phyloP scores from a whole-genome alignment of 1,140 invertebrate species.

The Tribolium madens region DNA sequence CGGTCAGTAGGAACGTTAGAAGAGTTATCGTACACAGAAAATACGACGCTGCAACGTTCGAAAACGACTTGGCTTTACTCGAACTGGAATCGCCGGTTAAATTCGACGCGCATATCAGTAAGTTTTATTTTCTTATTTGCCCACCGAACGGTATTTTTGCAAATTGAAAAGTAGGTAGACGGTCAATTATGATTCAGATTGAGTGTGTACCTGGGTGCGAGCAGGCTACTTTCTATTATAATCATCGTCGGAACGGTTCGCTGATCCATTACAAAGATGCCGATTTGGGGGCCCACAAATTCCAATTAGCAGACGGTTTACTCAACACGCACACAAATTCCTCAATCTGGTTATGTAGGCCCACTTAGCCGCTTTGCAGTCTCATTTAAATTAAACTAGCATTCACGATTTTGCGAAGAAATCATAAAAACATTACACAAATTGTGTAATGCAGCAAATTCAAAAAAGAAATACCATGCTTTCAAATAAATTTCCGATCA shows the following conservation, averaged over 20 bases:
- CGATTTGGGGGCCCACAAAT: not conserved
- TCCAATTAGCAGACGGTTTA: not conserved
- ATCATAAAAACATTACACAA: not conserved
- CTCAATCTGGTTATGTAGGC: not conserved
- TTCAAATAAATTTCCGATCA: too few relatives aligned
- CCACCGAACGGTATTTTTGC: conserved; percentile 16
- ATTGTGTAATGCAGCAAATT: too few relatives aligned
- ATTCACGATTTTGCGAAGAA: not conserved
- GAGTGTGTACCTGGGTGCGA: not conserved
- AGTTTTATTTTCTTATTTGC: conserved; percentile 56
- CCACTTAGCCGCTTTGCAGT: not conserved
- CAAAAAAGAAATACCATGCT: too few relatives aligned
- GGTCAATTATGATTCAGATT: conserved; percentile 37
- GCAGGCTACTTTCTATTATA: conserved; percentile 42
- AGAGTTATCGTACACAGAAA: conserved; percentile 89
- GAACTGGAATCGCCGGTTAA: conserved; percentile 87
- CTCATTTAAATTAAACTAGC: too few relatives aligned
- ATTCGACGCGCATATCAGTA: conserved; percentile 86
- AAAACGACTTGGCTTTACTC: conserved; percentile 89
- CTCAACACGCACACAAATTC: not conserved
- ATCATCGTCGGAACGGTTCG: conserved; percentile 21
- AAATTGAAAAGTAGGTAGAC: conserved; percentile 44
- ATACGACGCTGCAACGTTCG: conserved; percentile 91
- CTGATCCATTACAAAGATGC: conserved; percentile 8
- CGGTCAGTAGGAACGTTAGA: conserved; percentile 85